phyloP scores from a whole-genome alignment of 2,888 invertebrate genomes.

The Notodonta ziczac region DNA sequence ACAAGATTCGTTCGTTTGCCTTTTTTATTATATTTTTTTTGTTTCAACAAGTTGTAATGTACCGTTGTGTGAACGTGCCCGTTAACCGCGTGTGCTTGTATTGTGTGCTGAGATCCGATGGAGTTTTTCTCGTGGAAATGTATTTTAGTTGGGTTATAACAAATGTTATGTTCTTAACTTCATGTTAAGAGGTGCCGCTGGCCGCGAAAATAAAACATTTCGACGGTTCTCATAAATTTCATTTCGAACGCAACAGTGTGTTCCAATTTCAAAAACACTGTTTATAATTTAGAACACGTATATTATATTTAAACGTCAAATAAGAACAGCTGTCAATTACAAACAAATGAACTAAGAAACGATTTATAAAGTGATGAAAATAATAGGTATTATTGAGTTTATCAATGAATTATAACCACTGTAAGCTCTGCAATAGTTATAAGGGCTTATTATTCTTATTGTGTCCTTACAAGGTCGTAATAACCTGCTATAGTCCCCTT shows the following conservation, averaged over 20 bases:
- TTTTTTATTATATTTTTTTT: constrained; percentile 47
- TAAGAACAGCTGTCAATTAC: not conserved
- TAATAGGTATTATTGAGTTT: no score
- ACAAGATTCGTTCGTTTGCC: constrained; percentile 67
- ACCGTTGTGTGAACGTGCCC: constrained; percentile 59
- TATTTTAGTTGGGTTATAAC: constrained; percentile 20
- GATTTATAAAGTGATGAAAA: not conserved
- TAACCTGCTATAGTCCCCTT: constrained; percentile 9
- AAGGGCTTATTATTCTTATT: not conserved
- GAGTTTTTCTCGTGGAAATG: constrained; percentile 52
- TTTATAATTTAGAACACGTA: not conserved
- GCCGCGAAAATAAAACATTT: constrained; percentile 14
- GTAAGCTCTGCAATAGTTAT: not conserved
- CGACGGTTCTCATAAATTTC: not conserved
- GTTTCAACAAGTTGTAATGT: constrained; percentile 39
- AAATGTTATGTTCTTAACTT: constrained; percentile 17
- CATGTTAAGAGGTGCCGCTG: constrained; percentile 33
- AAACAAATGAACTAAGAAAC: not conserved
- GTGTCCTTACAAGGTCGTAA: constrained; percentile 34
- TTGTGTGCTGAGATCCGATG: constrained; percentile 64
- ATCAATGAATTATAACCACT: no score
- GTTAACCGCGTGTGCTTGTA: constrained; percentile 64
- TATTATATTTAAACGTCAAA: not conserved
- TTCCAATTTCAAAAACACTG: not conserved
- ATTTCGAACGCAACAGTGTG: not conserved